These are phyloP conservation scores for Molossus molossus DNA, from an alignment of 2,797 vertebrate genomes.

Conservation along the genomic window DNA sequence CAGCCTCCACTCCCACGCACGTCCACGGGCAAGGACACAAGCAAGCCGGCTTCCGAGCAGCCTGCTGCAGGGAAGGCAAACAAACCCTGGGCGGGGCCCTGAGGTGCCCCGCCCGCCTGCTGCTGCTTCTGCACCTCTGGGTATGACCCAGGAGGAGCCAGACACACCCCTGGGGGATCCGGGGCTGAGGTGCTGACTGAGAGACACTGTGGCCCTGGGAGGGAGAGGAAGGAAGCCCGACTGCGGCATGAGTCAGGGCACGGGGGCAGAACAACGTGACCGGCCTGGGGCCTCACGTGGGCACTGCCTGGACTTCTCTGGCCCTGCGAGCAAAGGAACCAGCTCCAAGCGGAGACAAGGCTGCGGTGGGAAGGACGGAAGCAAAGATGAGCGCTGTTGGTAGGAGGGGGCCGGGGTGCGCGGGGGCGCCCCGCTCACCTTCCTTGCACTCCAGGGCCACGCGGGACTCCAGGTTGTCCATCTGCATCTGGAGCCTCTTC, in stretches of 20 bases:
- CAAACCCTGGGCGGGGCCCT: not conserved
- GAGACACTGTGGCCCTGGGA: not conserved
- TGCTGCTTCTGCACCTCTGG: not conserved
- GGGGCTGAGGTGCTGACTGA: not conserved
- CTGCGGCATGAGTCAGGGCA: not conserved
- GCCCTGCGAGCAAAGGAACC: not conserved
- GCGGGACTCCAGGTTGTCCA: slow-evolving; percentile 99
- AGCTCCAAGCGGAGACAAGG: not conserved
- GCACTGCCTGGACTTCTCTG: not conserved
- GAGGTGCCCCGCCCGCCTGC: not conserved
- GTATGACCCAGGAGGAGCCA: accelerated
- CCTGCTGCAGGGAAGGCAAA: not conserved
- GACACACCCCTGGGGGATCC: not conserved
- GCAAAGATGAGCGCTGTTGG: not conserved
- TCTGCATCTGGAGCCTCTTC: slow-evolving; percentile 99
- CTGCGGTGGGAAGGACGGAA: not conserved
- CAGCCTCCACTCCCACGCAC: not conserved
- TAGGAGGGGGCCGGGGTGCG: accelerated
- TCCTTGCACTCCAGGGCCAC: slow-evolving; percentile 99
- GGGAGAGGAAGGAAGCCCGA: not conserved
- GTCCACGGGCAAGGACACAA: not conserved
- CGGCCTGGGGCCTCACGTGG: not conserved
- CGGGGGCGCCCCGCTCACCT: slow-evolving; percentile 88
- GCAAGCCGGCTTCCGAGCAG: not conserved
- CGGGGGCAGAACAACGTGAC: accelerated